phyloP scores from a whole-genome alignment of 2,888 invertebrate species.

The Atrina japonica region DNA sequence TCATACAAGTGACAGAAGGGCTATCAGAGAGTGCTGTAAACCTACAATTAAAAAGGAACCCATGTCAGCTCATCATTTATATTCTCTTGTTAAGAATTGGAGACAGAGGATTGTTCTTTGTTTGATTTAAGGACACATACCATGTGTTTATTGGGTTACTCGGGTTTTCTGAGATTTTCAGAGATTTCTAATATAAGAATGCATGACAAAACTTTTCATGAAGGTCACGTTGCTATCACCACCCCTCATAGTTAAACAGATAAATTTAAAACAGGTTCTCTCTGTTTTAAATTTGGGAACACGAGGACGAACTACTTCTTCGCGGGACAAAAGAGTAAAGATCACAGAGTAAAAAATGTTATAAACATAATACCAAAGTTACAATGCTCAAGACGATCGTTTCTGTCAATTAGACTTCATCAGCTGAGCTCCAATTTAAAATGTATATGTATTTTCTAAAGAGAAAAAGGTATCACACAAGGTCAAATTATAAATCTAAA shows the following conservation, averaged over 20 bases:
- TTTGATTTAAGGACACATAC: not conserved
- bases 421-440: too few relatives aligned
- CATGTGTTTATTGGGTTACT: constrained; percentile 10
- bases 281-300: not conserved
- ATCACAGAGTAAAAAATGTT: too few relatives aligned
- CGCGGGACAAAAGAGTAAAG: too few relatives aligned
- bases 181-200: constrained; percentile 4
- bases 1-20: constrained; percentile 1
- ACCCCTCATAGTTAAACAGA: constrained; percentile 10
- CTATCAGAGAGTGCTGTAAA: not conserved
- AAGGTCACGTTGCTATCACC: not conserved
- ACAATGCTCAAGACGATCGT: too few relatives aligned
- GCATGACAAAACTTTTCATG: not conserved
- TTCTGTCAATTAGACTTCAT: too few relatives aligned
- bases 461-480: too few relatives aligned
- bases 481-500: too few relatives aligned
- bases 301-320: too few relatives aligned
- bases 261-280: not conserved
- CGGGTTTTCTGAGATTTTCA: constrained; percentile 4
- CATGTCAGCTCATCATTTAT: not conserved
- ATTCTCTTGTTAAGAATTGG: not conserved
- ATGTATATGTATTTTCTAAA: too few relatives aligned
- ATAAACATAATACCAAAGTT: too few relatives aligned
- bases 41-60: constrained; percentile 2
- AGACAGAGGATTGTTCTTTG: not conserved